Evolutionary conservation across 2,797 vertebrate genomes (phyloP).

Genomic region (Urocyon cinereoargenteus): DNA sequence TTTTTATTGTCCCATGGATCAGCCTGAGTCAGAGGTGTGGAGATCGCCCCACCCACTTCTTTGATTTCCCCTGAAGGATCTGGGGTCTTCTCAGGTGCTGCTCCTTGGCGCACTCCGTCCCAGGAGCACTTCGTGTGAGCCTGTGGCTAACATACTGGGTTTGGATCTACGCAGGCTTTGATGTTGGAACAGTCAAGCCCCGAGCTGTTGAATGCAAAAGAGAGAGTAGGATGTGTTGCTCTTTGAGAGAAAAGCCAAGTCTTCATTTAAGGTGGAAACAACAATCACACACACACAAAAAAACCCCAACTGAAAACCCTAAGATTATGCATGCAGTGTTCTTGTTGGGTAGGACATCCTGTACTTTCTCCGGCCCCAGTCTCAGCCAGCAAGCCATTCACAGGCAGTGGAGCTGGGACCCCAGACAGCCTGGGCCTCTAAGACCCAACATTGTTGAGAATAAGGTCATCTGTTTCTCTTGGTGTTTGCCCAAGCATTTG

Average conservation of each 20-base stretch:
- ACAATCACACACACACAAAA: neutral
- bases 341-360: constrained; percentile 22
- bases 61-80: neutral
- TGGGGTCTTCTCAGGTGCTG: neutral
- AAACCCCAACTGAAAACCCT: neutral
- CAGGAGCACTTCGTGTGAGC: neutral
- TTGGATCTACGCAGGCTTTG: neutral
- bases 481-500: constrained; percentile 79
- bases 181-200: neutral
- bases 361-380: neutral
- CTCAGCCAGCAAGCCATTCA: neutral
- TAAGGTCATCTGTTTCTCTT: constrained; percentile 84
- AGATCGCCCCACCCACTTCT: neutral
- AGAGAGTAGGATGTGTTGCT: neutral
- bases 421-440: neutral
- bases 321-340: neutral
- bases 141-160: neutral
- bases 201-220: neutral
- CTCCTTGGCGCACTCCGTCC: rapidly evolving
- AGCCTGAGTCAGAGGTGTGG: neutral
- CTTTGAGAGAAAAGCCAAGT: constrained; percentile 46
- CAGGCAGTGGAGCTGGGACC: neutral
- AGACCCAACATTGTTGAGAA: constrained; percentile 67
- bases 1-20: neutral
- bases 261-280: constrained; percentile 27